These are phyloP conservation scores for Phortica variegata DNA, from an alignment of 1,140 invertebrate genomes.

Conservation along the genomic window DNA sequence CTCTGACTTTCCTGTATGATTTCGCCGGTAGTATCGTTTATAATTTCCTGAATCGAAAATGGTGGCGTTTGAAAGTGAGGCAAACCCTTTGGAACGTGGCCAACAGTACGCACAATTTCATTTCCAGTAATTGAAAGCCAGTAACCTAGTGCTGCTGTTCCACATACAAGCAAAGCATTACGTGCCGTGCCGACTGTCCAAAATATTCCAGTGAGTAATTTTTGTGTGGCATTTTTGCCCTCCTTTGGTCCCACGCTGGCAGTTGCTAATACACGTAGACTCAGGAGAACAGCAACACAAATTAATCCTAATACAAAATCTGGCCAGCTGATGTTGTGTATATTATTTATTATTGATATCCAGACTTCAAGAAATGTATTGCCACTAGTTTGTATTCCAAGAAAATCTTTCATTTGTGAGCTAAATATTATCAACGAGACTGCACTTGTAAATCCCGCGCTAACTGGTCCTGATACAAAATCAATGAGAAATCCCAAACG, in stretches of 20 bases:
- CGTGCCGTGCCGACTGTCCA: constrained; percentile 72
- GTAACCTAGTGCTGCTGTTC: constrained; percentile 65
- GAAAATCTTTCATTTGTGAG: constrained; percentile 84
- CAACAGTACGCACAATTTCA: constrained; percentile 52
- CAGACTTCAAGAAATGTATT: constrained; percentile 74
- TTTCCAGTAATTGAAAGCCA: constrained; percentile 46
- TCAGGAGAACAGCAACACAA: constrained; percentile 71
- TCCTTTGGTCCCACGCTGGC: constrained; percentile 63
- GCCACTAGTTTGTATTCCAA: constrained; percentile 77
- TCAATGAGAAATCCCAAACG: constrained; percentile 90
- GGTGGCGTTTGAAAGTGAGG: constrained; percentile 67
- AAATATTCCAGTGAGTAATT: constrained; percentile 61
- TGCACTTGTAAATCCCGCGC: constrained; percentile 90
- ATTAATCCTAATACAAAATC: constrained; percentile 71
- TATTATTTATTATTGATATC: constrained; percentile 66
- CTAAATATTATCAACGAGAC: constrained; percentile 89
- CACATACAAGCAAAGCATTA: constrained; percentile 75
- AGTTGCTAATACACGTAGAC: constrained; percentile 67
- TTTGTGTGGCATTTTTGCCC: constrained; percentile 60
- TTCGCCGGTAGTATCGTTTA: constrained; percentile 57
- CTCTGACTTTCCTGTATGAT: constrained; percentile 29
- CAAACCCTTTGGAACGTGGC: constrained; percentile 70
- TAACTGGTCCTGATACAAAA: constrained; percentile 91
- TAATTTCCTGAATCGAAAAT: constrained; percentile 62
- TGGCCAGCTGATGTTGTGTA: constrained; percentile 66